phyloP scores from a whole-genome alignment of 2,888 invertebrate genomes.

The Himalopsyche tibetana region DNA sequence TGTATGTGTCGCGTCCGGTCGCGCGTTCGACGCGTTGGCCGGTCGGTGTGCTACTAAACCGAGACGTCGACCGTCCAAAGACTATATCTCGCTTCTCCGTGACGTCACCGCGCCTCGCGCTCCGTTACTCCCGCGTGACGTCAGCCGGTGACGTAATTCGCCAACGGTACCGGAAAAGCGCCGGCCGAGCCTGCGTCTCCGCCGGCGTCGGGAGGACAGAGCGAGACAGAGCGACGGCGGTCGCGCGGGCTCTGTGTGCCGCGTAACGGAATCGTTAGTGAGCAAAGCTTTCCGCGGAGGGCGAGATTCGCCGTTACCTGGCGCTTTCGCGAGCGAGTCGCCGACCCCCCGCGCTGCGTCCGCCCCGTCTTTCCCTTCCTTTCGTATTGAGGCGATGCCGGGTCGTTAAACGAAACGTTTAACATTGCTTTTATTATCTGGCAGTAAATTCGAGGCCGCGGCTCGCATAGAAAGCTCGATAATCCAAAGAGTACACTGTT shows the following conservation, averaged over 20 bases:
- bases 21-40: conserved; percentile 65
- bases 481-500: neutral
- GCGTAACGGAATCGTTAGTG: conserved; percentile 77
- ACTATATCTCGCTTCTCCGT: conserved; percentile 75
- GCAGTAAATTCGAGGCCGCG: conserved; percentile 35
- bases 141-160: conserved; percentile 67
- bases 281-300: conserved; percentile 72
- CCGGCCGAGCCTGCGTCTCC: conserved; percentile 74
- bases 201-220: conserved; percentile 67
- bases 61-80: conserved; percentile 76
- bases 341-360: conserved; percentile 1
- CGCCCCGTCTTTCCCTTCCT: neutral
- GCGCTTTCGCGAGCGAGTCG: conserved; percentile 66
- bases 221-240: conserved; percentile 68
- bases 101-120: conserved; percentile 72
- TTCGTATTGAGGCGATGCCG: neutral
- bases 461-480: neutral
- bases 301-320: conserved; percentile 68
- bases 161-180: conserved; percentile 73
- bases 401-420: conserved; percentile 36
- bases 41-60: conserved; percentile 78
- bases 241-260: conserved; percentile 67
- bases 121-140: conserved; percentile 66
- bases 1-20: conserved; percentile 45
- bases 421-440: conserved; percentile 40